Conservation (phyloP, 2,113 vertebrate species). For the Zingel zingel region DNA sequence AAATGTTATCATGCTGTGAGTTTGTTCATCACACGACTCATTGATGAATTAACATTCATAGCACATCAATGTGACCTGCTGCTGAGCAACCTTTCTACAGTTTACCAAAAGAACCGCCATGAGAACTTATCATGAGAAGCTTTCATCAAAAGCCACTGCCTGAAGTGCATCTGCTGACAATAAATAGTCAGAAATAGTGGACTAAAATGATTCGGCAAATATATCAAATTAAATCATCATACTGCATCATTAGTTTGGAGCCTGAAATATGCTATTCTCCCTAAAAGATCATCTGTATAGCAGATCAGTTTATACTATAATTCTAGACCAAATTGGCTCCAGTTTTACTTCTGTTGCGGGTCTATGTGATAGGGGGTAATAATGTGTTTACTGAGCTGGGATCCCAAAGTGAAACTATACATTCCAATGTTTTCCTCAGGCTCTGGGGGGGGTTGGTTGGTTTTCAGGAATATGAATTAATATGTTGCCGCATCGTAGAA, state of each 20-base stretch:
- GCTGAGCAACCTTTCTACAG: too few relatives aligned
- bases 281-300: neutral
- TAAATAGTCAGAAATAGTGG: constrained; percentile 32
- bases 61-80: neutral
- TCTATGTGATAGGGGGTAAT: neutral
- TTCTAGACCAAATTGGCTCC: constrained; percentile 17
- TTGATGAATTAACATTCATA: constrained; percentile 19
- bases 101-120: constrained; percentile 1
- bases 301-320: neutral
- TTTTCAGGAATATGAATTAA: constrained; percentile 9
- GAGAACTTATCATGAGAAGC: neutral
- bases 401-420: constrained; percentile 42
- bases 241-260: constrained; percentile 20
- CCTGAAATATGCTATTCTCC: neutral
- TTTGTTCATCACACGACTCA: constrained; percentile 3
- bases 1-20: constrained; percentile 26
- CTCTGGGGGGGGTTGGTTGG: too few relatives aligned
- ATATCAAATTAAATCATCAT: constrained; percentile 36
- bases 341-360: neutral
- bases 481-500: neutral
- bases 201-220: constrained; percentile 23
- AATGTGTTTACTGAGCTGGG: constrained; percentile 42
- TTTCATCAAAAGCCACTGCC: constrained; percentile 36
- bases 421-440: constrained; percentile 35
- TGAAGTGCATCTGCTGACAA: constrained; percentile 5